These are phyloP conservation scores for Rambutsinella grinnellia DNA, from an alignment of 2,888 invertebrate genomes.

Conservation along the genomic window DNA sequence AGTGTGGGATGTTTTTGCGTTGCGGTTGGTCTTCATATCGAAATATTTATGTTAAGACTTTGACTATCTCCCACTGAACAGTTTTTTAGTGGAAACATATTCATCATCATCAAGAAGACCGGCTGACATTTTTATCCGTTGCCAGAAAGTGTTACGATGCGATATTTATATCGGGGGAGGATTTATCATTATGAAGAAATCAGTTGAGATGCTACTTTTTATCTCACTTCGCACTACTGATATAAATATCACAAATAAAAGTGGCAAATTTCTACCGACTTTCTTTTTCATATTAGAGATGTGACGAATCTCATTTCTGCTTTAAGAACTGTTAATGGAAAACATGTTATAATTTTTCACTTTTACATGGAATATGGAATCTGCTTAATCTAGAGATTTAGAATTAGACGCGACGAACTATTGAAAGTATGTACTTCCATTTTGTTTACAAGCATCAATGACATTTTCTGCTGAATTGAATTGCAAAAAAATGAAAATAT, in stretches of 20 bases:
- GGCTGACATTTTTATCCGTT: constrained; percentile 43
- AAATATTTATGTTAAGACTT: not conserved
- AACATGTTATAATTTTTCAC: too few species aligned
- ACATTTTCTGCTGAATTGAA: too few species aligned
- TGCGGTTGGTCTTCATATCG: not conserved
- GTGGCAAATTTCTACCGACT: not conserved
- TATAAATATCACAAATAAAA: not conserved
- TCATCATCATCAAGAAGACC: constrained; percentile 34
- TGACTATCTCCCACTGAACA: not conserved
- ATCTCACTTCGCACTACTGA: not conserved
- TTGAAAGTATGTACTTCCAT: too few species aligned
- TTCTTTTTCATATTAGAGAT: not conserved
- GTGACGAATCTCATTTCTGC: too few species aligned
- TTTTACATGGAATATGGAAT: too few species aligned
- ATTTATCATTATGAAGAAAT: not conserved
- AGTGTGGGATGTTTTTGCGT: not conserved
- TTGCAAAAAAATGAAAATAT: too few species aligned
- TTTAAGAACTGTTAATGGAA: too few species aligned
- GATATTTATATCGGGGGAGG: constrained; percentile 30
- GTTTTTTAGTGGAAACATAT: not conserved
- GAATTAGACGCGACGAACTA: too few species aligned
- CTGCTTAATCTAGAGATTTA: too few species aligned
- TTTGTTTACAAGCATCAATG: too few species aligned
- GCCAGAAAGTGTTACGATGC: constrained; percentile 31
- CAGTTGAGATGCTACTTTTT: not conserved